Evolutionary conservation across 2,888 invertebrate species (phyloP).

Genomic region (Tubulanus polymorphus): DNA sequence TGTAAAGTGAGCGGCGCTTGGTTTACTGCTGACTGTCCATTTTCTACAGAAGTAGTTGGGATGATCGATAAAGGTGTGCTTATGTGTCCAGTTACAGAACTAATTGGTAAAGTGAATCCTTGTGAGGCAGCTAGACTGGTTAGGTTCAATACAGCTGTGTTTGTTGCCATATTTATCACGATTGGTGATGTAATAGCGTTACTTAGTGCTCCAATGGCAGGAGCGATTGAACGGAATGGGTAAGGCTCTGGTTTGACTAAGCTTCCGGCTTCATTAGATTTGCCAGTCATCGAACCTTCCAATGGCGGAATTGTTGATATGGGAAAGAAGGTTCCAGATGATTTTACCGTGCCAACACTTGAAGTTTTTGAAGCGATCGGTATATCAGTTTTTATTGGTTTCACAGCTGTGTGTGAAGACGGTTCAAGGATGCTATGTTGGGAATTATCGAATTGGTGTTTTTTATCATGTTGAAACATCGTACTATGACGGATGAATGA

Average conservation of each 20-base stretch:
- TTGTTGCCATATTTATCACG: slow-evolving; percentile 22
- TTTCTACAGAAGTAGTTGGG: neutral
- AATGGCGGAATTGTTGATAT: slow-evolving; percentile 58
- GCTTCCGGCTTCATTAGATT: neutral
- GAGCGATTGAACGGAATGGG: neutral
- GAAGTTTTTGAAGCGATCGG: neutral
- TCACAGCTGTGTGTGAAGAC: neutral
- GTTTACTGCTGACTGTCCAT: neutral
- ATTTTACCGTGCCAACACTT: slow-evolving; percentile 70
- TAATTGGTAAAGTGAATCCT: neutral
- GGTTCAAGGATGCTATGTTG: neutral
- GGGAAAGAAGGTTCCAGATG: slow-evolving; percentile 87
- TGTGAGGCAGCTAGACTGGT: neutral
- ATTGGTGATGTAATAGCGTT: slow-evolving; percentile 18
- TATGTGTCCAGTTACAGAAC: neutral
- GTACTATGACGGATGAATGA: slow-evolving; percentile 71
- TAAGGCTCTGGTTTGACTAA: neutral
- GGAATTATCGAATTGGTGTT: slow-evolving; percentile 55
- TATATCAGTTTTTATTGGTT: neutral
- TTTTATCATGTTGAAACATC: slow-evolving; percentile 69
- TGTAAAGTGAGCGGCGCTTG: slow-evolving; percentile 26
- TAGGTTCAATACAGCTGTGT: slow-evolving; percentile 59
- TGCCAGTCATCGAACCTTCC: neutral
- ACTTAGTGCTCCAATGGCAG: slow-evolving; percentile 4
- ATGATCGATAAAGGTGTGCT: neutral